phyloP scores from a whole-genome alignment of 2,888 invertebrate genomes.

The Gastrophysa polygoni region DNA sequence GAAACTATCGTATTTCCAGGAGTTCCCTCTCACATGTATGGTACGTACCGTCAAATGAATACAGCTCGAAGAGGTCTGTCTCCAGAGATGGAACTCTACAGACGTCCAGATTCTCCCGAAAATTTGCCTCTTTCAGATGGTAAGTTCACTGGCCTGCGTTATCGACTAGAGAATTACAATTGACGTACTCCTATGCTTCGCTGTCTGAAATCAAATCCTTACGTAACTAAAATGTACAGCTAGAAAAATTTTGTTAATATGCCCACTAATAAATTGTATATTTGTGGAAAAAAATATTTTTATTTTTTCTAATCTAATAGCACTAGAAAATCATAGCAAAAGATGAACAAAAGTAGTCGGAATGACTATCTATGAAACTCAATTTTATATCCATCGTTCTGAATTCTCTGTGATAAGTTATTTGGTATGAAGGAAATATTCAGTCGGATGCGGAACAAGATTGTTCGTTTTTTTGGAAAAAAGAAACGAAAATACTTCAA shows the following conservation, averaged over 20 bases:
- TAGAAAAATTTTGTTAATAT: slow-evolving; percentile 12
- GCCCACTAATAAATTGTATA: slow-evolving; percentile 2
- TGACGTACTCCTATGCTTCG: slow-evolving; percentile 19
- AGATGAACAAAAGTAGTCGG: neutral
- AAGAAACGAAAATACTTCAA: too few relatives aligned
- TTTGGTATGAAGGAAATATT: too few relatives aligned
- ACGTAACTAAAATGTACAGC: slow-evolving; percentile 22
- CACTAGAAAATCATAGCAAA: neutral
- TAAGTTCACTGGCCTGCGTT: slow-evolving; percentile 51
- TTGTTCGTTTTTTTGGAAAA: too few relatives aligned
- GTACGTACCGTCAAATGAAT: slow-evolving; percentile 58
- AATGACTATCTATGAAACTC: too few relatives aligned
- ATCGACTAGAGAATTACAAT: slow-evolving; percentile 42
- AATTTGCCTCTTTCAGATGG: slow-evolving; percentile 41
- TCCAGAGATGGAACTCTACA: slow-evolving; percentile 50
- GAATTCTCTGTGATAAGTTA: too few relatives aligned
- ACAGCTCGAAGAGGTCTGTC: slow-evolving; percentile 47
- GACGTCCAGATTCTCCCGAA: slow-evolving; percentile 50
- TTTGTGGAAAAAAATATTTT: neutral
- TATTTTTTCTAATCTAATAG: neutral
- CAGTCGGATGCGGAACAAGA: too few relatives aligned
- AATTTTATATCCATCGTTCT: too few relatives aligned
- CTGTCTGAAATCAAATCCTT: neutral
- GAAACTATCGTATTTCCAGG: slow-evolving; percentile 48
- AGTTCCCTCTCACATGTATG: slow-evolving; percentile 60